Base-by-base conservation (phyloP, 2,797 vertebrate genomes). In the Malurus splendens region DNA sequence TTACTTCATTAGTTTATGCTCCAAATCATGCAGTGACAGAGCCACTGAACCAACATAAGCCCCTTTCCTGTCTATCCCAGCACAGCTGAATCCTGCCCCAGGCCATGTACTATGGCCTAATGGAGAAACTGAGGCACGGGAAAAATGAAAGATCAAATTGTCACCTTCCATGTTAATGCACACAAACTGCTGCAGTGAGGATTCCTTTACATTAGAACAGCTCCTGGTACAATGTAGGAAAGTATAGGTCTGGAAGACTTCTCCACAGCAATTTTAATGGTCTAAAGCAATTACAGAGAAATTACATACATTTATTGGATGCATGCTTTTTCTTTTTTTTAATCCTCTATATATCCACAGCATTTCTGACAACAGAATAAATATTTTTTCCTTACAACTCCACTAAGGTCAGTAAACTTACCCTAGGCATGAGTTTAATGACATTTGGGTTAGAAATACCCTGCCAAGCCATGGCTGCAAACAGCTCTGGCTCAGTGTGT, bases 1-100 rank as follows among this genome's bases (percentile, higher is more conserved):
- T 94, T 87, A 38, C 48, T 91, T 84, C 71, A 60, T 73, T 76
- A 88, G 62, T 73, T 90, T 86, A 51, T 89, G 36, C 27, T 90
- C 36, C 2, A 0, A 76, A 56, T 87, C 89, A 86, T 76, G 62
- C 60, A 92, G 45, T 66, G 67, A 83, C 60, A 64, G 74, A 89
- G 48, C 14, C 6, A 23, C 42, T 86, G 80, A 89, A 88, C 74
- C 77, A 50, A 81, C 60, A 84, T 76, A 74, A 83, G 51, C 39
- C 33, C 32, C n/a, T 56, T 90, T 51, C 33, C 66, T 59, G 51
- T 70, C 66, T 1, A 8, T 27, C 45, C 15, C 1, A 6, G 36
- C 45, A 42, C 87, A 94, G 56, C 74, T 92, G 74, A 84, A 51
- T 84, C 62, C 33, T 47, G 66, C 51, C 39, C 52, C 7, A 22